Evolutionary conservation across 2,113 vertebrate species (phyloP).

Genomic region (Siniperca knerii): DNA sequence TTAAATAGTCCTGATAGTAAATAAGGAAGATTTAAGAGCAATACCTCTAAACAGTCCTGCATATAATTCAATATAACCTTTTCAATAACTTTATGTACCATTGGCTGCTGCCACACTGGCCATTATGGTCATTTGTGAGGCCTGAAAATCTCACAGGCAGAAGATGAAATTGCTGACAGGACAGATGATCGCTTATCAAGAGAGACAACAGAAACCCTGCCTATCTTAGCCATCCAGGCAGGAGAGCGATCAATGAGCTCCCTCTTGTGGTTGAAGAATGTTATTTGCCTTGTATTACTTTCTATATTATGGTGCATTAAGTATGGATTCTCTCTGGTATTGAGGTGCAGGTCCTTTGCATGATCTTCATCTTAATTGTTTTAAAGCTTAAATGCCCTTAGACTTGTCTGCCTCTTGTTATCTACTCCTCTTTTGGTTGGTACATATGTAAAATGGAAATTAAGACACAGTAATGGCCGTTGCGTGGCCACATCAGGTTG

Average conservation of each 20-base stretch:
- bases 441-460: background rate
- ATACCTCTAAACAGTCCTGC: background rate
- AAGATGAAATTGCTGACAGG: constrained; percentile 40
- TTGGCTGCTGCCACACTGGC: constrained; percentile 4
- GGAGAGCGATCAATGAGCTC: constrained; percentile 51
- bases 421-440: background rate
- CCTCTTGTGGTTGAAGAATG: constrained; percentile 69
- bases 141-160: constrained; percentile 18
- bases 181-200: background rate
- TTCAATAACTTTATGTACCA: constrained; percentile 24
- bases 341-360: background rate
- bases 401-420: background rate
- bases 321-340: background rate
- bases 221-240: background rate
- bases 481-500: background rate
- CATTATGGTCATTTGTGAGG: constrained; percentile 37
- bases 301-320: background rate
- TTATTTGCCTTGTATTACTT: background rate
- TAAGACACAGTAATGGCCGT: background rate
- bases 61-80: constrained; percentile 1
- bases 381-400: background rate
- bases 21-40: background rate
- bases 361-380: background rate
- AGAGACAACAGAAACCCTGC: background rate
- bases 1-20: background rate